Evolutionary conservation across 2,888 invertebrate species (phyloP), one percentile per base, ranked within the genome.

Genomic region (Thymelicus sylvestris): DNA sequence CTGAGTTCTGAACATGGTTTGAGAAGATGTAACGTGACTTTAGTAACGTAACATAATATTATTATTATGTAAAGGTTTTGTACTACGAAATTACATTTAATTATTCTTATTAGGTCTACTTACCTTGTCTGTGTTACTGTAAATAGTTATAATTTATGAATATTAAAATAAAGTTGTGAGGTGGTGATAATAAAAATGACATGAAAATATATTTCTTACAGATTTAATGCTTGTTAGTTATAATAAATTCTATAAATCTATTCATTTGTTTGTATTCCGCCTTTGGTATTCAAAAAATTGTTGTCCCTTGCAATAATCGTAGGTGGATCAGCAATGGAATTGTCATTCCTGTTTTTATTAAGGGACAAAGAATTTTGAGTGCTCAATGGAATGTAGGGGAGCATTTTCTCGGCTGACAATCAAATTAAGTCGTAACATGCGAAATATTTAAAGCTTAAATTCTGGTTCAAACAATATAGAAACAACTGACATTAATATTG

Each of bases 231-330:
- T 81, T 82, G 89, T 91, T 89, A 86, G 83, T 76, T 77, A 78
- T 83, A 89, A 91, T 90, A 88, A 90, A 88, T 84, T 87, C 85
- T 86, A 83, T 89, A 85, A 79, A 74, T 77, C n/a, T 74, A 73
- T 78, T 74, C 66, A 65, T 75, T 78, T 71, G 76, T 81, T 81
- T 77, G 44, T 44, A 72, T 71, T 78, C 77, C 70, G 24, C 52
- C 57, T 69, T 57, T 66, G 59, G 62, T 74, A 77, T 72, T 72
- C 38, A 38, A 70, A 50, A 63, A 31, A 8, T 55, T 61, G 15
- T 13, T 8, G 41, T 41, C 69, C 69, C 70, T 44, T 48, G 71
- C 74, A 76, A 78, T 78, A 75, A 31, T 75, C 50, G 52, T 72
- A 72, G 57, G 75, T 76, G 75, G 75, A 77, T 76, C 68, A 63